Conservation (phyloP, 2,888 invertebrate genomes). For the Halictus quadricinctus region DNA sequence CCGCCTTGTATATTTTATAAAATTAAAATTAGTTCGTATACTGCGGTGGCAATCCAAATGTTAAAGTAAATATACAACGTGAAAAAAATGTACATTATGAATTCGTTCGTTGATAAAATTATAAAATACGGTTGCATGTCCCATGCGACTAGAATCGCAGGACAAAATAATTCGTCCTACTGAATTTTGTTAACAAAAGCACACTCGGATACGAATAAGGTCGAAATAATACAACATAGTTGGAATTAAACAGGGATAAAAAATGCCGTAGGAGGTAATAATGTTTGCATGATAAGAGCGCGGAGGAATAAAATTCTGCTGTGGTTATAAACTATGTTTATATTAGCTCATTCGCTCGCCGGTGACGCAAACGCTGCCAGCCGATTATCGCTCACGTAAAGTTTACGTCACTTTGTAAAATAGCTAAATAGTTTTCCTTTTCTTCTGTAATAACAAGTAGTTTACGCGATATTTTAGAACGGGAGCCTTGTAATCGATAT, state of each 20-base stretch:
- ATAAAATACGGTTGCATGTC: background rate
- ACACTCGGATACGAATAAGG: background rate
- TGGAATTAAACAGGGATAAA: background rate
- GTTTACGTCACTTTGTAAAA: constrained; percentile 9
- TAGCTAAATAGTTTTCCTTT: constrained; percentile 6
- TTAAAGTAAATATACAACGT: too few relatives aligned
- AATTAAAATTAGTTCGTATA: too few relatives aligned
- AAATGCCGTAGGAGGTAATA: background rate
- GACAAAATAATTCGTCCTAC: background rate
- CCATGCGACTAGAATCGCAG: background rate
- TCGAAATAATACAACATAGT: background rate
- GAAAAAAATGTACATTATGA: too few relatives aligned
- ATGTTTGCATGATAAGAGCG: background rate
- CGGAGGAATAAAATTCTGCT: background rate
- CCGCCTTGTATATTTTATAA: too few relatives aligned
- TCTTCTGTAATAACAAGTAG: background rate
- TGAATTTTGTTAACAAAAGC: background rate
- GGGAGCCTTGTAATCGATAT: background rate
- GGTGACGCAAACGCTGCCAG: background rate
- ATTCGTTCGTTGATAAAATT: too few relatives aligned
- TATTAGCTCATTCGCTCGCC: background rate
- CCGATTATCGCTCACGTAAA: constrained; percentile 6
- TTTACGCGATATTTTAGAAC: background rate
- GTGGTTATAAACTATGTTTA: background rate
- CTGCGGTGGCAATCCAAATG: too few relatives aligned